Conservation (phyloP, 2,888 invertebrate species). For the Muschampia staudingeri region DNA sequence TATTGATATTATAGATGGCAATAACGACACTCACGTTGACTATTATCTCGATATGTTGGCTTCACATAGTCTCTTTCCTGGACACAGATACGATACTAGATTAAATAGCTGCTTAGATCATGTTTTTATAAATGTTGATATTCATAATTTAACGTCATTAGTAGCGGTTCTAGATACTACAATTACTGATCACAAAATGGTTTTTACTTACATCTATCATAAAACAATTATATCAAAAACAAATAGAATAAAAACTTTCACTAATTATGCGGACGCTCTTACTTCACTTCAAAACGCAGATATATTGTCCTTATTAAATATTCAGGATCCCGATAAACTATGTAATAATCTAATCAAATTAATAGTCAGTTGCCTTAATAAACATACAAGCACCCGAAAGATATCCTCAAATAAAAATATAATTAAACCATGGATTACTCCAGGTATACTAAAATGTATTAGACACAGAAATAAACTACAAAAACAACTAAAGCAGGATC, state of each 20-base stretch:
- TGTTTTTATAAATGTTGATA: background rate
- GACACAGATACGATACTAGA: background rate
- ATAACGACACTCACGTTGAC: background rate
- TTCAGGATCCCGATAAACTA: background rate
- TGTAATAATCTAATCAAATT: background rate
- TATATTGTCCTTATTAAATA: background rate
- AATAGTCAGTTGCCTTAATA: background rate
- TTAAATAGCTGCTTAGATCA: background rate
- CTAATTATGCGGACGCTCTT: background rate
- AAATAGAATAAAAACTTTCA: background rate
- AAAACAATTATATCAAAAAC: background rate
- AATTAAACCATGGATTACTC: background rate
- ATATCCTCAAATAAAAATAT: background rate
- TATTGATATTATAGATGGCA: background rate
- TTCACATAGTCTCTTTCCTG: background rate
- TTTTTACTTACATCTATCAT: background rate
- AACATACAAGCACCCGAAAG: background rate
- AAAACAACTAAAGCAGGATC: background rate
- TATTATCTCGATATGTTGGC: background rate
- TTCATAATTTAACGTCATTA: background rate
- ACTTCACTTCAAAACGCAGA: background rate
- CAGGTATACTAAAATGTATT: background rate
- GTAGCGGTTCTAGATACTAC: background rate
- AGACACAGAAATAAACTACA: constrained; percentile 1
- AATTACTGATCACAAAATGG: background rate